Base-by-base conservation (phyloP, 2,888 invertebrate species). In the Drosophila dives region DNA sequence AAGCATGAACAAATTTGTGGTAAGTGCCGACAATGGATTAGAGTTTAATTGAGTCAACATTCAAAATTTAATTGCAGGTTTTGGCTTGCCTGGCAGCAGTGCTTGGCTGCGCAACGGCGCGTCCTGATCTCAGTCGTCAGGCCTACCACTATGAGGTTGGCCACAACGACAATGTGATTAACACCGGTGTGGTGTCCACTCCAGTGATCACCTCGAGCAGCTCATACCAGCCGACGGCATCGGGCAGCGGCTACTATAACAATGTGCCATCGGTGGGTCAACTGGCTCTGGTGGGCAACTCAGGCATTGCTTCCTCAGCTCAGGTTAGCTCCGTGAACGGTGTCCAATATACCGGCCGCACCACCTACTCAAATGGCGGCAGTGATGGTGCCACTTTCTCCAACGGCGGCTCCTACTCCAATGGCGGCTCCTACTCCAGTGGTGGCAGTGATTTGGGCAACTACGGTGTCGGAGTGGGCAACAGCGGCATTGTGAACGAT, bases 41-140 rank as follows among this genome's bases (percentile, higher is more conserved):
- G 29, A 20, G 20, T 20, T 20, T 20, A 15, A 32, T 29, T 3
- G 32, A 20, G 29, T 15, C n/a, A 17, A 11, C 10, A 12, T 20
- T 20, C 26, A 26, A 23, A 23, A 23, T 45, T 23, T 8, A 23
- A 26, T 45, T 53, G 54, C 40, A 92, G 92, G 72, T 88, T 26
- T 60, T 92, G 67, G 81, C 81, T 72, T 88, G 82, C 74, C 76
- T 87, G 60, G 82, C 89, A 61, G 82, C 89, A 61, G 76, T 82
- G 59, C 72, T 86, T 34, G 75, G 80, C 55, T 58, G 61, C 42
- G 82, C 78, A 33, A 56, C 72, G 36, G 91, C 91, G 7, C 86
- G 90, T 55, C 91, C 92, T 36, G 92, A 92, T 77, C 80, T 92
- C 50, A 91, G 91, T 32, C 80, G 91, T 29, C 69, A 91, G 63